A percentile compares a stretch with the other conserved stretches of the same genome.
These are phyloP conservation scores for Dryadula phaetusa DNA, from an alignment of 2,888 invertebrate species.

Conservation along the genomic window DNA sequence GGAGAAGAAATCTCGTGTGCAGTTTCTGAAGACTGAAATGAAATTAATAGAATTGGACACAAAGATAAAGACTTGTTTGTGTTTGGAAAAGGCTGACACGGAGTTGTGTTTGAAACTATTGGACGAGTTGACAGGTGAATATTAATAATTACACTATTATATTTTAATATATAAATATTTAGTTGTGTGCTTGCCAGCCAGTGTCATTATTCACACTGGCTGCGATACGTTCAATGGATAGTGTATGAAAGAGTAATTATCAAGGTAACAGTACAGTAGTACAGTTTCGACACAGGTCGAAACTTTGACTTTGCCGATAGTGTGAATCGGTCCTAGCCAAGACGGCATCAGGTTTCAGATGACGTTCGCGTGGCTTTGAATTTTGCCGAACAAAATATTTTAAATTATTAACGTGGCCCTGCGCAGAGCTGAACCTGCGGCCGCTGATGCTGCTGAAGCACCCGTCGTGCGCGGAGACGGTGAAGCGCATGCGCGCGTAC, in stretches of 20 bases:
- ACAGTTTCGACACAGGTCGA: no score
- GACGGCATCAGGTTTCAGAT: no score
- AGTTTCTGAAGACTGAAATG: conserved; percentile 86
- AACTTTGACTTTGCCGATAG: no score
- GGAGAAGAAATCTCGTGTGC: conserved; percentile 82
- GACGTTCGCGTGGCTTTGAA: no score
- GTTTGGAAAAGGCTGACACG: conserved; percentile 88
- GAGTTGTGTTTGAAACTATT: conserved; percentile 88
- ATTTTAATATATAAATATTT: background rate
- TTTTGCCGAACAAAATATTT: no score
- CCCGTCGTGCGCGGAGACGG: conserved; percentile 90
- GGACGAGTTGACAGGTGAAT: conserved; percentile 82
- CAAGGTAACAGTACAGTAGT: no score
- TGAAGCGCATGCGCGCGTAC: conserved; percentile 90
- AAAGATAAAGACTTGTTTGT: conserved; percentile 87
- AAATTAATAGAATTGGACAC: conserved; percentile 86
- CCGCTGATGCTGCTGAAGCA: conserved; percentile 92
- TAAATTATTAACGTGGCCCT: background rate
- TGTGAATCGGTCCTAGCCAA: no score
- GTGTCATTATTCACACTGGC: no score
- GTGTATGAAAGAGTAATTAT: no score
- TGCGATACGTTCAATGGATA: no score
- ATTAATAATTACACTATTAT: background rate
- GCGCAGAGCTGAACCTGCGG: conserved; percentile 84
- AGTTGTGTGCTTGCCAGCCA: no score